Evolutionary conservation across 2,888 invertebrate species (phyloP), one percentile per base, ranked within the genome.

Genomic region (Acheta domesticus): DNA sequence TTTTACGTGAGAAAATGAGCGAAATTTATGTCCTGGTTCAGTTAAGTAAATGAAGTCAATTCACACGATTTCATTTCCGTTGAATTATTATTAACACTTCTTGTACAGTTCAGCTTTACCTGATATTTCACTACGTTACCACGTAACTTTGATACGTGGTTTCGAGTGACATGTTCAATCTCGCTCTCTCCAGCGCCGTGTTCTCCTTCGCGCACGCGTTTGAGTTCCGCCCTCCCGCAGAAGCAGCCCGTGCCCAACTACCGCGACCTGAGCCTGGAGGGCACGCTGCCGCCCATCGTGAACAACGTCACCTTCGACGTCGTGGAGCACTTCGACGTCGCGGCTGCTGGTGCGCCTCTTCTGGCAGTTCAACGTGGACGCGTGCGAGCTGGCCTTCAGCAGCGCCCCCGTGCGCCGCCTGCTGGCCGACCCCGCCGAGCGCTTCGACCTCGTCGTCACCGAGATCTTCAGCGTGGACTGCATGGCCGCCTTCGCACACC

Each of bases 191-290:
- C 36, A 36, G 23, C 4, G 23, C 23, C 2, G 23, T 23, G 23
- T 23, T 36, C 8, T 36, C 36, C 0, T 36, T 36, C 8, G 36
- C 5, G 36, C 36, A 36, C 8, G 36, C 3, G 23, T 23, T 23
- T 23, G 23, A 23, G 23, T 3, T 23, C 23, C 23, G 2, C 36
- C 36, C 36, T 36, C 36, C 36, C 36, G 36, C 36, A 36, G 36
- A 83, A 84, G 0, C 84, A 86, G 19, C 85, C 86, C 8, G 85
- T 87, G 1, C 82, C 86, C 0, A 89, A 87, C 80, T 89, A 88
- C 80, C 80, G 76, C 14, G 81, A 82, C 62, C 77, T 82, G 36
- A 75, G 77, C 75, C 62, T 82, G 8, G 77, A 78, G 11, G 80
- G 80, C 48, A 50, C 73, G 1, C 14, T 80, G 12, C 77, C 79